A percentile compares a stretch with the other conserved stretches of the same genome.
Evolutionary conservation across 2,113 vertebrate genomes (phyloP).

Genomic region (Callipepla squamata): DNA sequence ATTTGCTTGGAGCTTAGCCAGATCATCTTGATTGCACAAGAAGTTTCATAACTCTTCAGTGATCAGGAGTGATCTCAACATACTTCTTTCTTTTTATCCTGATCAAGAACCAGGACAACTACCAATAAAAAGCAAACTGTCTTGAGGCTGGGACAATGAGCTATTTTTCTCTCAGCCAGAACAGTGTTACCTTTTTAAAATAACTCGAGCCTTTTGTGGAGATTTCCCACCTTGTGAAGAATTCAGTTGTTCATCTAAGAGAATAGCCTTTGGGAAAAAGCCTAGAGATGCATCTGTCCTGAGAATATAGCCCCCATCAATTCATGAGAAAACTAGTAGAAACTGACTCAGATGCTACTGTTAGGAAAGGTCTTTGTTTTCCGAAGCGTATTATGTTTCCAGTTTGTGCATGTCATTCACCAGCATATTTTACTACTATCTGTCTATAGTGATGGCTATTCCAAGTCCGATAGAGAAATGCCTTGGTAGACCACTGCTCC

Average conservation of each 20-base stretch:
- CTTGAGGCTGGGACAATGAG: neutral
- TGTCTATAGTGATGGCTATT: neutral
- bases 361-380: neutral
- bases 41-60: neutral
- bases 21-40: neutral
- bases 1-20: slow-evolving; percentile 19
- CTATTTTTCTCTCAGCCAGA: neutral
- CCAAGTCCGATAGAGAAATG: neutral
- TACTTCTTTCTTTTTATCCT: neutral
- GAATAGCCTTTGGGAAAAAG: neutral
- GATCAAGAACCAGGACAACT: neutral
- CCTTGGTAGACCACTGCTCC: neutral
- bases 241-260: neutral
- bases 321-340: neutral
- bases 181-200: neutral
- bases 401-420: neutral
- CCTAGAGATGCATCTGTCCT: neutral
- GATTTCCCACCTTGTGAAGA: neutral
- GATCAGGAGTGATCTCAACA: neutral
- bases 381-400: neutral
- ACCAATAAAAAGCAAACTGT: neutral
- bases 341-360: neutral
- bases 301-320: neutral
- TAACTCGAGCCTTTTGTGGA: neutral
- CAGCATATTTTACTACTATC: neutral